phyloP scores from a whole-genome alignment of 1,140 invertebrate genomes.

The Nasonia longicornis region DNA sequence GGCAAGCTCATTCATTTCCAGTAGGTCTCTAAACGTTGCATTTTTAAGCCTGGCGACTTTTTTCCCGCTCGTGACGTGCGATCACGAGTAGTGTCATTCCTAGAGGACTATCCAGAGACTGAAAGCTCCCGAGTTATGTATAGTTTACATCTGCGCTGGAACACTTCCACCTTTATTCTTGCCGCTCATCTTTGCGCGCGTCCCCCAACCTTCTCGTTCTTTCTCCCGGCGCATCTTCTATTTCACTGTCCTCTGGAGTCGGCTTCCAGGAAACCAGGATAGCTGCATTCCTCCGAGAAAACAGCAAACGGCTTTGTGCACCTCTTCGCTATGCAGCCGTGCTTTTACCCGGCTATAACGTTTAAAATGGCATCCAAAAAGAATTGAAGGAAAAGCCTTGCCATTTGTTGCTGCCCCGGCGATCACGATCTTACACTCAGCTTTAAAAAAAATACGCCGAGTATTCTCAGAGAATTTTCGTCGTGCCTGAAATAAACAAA shows the following conservation, averaged over 20 bases:
- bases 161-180: background rate
- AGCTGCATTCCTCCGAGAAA: background rate
- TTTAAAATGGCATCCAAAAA: background rate
- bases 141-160: background rate
- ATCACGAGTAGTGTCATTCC: background rate
- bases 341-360: background rate
- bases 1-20: background rate
- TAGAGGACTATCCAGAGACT: background rate
- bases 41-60: background rate
- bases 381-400: background rate
- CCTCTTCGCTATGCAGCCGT: background rate
- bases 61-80: background rate
- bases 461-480: too few relatives aligned
- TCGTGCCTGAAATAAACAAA: too few relatives aligned
- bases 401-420: too few relatives aligned
- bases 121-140: background rate
- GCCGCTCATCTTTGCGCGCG: background rate
- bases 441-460: too few relatives aligned
- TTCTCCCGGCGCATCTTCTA: background rate
- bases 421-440: too few relatives aligned
- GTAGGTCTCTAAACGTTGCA: background rate
- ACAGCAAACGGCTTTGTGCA: background rate
- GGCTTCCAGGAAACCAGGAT: background rate
- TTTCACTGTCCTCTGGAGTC: background rate
- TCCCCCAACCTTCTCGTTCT: background rate